Percentiles rank a stretch among this genome's conserved stretches.
Conservation (phyloP, 2,113 vertebrate species). For the Burhinus oedicnemus region DNA sequence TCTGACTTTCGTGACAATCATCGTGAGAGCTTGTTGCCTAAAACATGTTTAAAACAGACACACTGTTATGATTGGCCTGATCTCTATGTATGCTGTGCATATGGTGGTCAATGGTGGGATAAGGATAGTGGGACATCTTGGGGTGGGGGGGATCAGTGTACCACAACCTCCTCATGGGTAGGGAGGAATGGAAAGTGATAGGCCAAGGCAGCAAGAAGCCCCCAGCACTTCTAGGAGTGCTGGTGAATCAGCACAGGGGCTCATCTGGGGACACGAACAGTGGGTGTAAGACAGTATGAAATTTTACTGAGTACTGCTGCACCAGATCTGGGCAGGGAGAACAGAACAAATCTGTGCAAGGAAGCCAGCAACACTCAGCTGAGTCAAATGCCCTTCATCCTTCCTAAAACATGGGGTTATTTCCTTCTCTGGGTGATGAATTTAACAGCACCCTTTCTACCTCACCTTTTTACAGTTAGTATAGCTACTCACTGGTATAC, state of each 20-base stretch:
- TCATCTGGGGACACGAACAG: too few relatives aligned
- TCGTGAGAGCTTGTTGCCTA: background rate
- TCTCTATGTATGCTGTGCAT: background rate
- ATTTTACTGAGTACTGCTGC: too few relatives aligned
- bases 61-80: rapidly evolving
- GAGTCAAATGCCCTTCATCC: background rate
- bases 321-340: background rate
- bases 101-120: background rate
- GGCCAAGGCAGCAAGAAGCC: too few relatives aligned
- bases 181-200: too few relatives aligned
- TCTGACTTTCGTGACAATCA: background rate
- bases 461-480: background rate
- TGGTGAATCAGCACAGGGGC: too few relatives aligned
- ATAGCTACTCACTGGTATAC: background rate
- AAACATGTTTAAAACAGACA: background rate
- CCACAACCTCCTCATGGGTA: too few relatives aligned
- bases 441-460: background rate
- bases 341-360: background rate
- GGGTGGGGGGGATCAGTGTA: background rate
- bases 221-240: too few relatives aligned
- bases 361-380: background rate
- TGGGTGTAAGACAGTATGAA: too few relatives aligned
- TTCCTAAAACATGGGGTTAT: background rate
- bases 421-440: background rate
- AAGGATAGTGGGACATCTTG: background rate